Base-by-base conservation (phyloP, 2,113 vertebrate species). In the Gopherus flavomarginatus region DNA sequence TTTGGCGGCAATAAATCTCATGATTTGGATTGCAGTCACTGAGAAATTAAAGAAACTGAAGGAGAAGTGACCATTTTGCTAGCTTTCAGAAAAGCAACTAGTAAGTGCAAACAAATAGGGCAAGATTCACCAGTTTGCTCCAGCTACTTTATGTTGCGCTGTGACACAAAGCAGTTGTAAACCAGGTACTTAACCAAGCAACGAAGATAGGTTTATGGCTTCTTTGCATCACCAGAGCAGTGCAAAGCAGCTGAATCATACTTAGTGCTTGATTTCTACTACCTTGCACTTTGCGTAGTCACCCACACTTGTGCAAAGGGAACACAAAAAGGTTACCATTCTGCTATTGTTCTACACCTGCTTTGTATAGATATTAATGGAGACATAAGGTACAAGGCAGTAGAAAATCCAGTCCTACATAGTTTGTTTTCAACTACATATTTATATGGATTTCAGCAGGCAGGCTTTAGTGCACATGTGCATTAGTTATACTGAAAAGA, bases 81-180 rank as follows among this genome's bases (percentile, higher is more conserved):
- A 59, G 86, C 29, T 83, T 52, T 79, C 90, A 90, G 82, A 92
- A 79, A 91, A 92, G 56, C 4, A 92, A 29, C 35, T 77, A 90
- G n/a, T 65, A 38, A 62, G 56, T 56, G 88, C 50, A 86, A 95
- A 87, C n/a, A 11, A 90, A 93, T 44, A 86, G 26, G 19, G 50
- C n/a, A 83, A 50, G 84, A 93, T 94, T 87, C 89, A 79, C 38
- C 19, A 44, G 42, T 27, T 13, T 62, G 81, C 83, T 88, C 5
- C 24, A 90, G 24, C 35, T 94, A 78, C 54, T 93, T 87, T 91
- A 47, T 80, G 57, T 49, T 82, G n/a, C 84, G 56, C 16, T 38
- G 88, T 88, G 50, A 87, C 80, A 81, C 29, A 96, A 92, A 91
- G 75, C 69, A 94, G 82, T 26, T 89, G 62, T 56, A 88, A 94